These are phyloP conservation scores for Camptogramma bilineatum DNA, from an alignment of 2,888 invertebrate species.

Conservation along the genomic window DNA sequence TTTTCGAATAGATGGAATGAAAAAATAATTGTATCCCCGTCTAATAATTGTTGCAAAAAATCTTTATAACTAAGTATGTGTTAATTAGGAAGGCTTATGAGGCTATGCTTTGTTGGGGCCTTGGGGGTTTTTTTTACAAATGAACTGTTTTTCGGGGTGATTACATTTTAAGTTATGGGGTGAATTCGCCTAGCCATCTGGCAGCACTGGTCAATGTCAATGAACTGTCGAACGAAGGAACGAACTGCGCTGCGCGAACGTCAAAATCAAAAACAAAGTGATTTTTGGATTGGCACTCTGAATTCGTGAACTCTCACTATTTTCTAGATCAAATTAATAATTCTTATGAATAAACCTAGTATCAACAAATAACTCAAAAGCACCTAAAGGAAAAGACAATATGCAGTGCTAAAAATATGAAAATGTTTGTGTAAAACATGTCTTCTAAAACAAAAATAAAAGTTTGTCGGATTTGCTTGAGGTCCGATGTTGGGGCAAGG, in stretches of 20 bases:
- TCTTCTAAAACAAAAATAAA: conserved; percentile 19
- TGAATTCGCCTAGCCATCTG: too few species aligned
- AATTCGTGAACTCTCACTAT: neutral
- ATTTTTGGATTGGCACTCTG: neutral
- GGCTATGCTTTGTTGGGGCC: too few species aligned
- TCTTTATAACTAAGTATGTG: too few species aligned
- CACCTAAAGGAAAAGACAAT: neutral
- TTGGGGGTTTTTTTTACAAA: too few species aligned
- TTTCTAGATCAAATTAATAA: neutral
- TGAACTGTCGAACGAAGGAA: neutral
- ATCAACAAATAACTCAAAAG: neutral
- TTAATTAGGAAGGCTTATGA: too few species aligned
- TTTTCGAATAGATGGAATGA: too few species aligned
- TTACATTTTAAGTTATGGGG: too few species aligned
- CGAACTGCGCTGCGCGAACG: neutral
- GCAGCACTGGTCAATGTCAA: neutral
- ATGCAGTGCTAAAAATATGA: neutral
- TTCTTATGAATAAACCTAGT: conserved; percentile 7
- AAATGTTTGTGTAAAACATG: conserved; percentile 8
- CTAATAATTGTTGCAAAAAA: too few species aligned
- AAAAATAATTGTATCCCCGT: too few species aligned
- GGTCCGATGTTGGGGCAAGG: conserved; percentile 9
- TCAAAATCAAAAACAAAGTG: conserved; percentile 9
- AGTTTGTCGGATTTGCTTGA: conserved; percentile 19
- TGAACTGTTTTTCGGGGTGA: too few species aligned